These are phyloP conservation scores for Lasioglossum leucozonium DNA, from an alignment of 2,888 invertebrate species.

Conservation along the genomic window DNA sequence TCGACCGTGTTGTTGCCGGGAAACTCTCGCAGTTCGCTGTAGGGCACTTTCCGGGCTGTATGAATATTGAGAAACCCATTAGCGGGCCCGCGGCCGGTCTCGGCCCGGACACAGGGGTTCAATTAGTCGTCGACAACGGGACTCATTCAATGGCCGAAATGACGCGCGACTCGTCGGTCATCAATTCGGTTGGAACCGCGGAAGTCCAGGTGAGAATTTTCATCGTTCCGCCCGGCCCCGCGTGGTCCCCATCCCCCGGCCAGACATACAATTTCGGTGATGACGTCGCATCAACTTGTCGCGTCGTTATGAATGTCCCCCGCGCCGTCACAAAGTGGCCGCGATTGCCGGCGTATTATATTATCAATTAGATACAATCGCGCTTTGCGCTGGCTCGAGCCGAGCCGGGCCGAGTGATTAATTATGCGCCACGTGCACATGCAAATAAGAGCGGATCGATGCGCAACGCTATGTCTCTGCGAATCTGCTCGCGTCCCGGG, in stretches of 20 bases:
- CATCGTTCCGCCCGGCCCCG: background rate
- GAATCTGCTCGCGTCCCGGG: background rate
- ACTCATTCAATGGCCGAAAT: constrained; percentile 25
- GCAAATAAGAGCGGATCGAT: constrained; percentile 42
- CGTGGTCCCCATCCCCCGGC: background rate
- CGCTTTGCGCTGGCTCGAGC: background rate
- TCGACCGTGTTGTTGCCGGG: background rate
- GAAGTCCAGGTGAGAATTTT: constrained; percentile 4
- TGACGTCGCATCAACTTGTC: constrained; percentile 65
- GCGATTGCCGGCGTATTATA: constrained; percentile 62
- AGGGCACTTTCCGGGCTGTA: background rate
- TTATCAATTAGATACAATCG: constrained; percentile 64
- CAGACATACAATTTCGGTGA: constrained; percentile 57
- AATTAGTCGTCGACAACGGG: constrained; percentile 9
- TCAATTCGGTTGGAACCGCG: constrained; percentile 47
- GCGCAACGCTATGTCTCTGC: background rate
- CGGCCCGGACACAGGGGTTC: constrained; percentile 7
- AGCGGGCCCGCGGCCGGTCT: background rate
- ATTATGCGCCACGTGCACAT: constrained; percentile 41
- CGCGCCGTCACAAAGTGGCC: constrained; percentile 48
- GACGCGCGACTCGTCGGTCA: constrained; percentile 52
- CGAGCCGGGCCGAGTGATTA: constrained; percentile 44
- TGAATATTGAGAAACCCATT: constrained; percentile 11
- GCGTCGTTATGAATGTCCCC: constrained; percentile 42
- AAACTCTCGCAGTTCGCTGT: background rate